These are phyloP conservation scores for Popillia japonica DNA, from an alignment of 1,140 invertebrate species.

Conservation along the genomic window DNA sequence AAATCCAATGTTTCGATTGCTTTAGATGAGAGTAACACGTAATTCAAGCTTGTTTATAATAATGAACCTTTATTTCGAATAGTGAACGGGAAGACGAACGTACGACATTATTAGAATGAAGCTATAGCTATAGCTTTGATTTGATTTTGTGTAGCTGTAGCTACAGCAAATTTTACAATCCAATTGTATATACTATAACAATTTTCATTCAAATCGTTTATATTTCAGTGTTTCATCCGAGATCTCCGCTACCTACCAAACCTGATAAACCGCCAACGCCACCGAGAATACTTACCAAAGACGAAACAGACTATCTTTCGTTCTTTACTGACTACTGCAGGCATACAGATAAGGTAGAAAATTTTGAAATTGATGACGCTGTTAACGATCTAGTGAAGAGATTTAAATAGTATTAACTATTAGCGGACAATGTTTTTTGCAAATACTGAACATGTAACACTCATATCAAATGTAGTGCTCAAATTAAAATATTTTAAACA, in stretches of 20 bases:
- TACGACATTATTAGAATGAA: too few relatives aligned
- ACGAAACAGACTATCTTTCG: constrained; percentile 25
- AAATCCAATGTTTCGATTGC: too few relatives aligned
- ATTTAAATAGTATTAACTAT: constrained; percentile 20
- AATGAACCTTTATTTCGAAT: too few relatives aligned
- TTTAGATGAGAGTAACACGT: too few relatives aligned
- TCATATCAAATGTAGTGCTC: too few relatives aligned
- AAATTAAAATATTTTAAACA: too few relatives aligned
- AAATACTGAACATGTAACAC: constrained; percentile 3
- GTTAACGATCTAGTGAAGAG: constrained; percentile 30
- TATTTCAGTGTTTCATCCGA: constrained; percentile 23
- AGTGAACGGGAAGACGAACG: too few relatives aligned
- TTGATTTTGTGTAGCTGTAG: too few relatives aligned
- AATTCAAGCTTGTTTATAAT: too few relatives aligned
- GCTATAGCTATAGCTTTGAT: too few relatives aligned
- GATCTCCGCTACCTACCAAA: constrained; percentile 2
- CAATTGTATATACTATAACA: too few relatives aligned
- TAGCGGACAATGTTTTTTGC: background rate
- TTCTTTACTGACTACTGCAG: constrained; percentile 37
- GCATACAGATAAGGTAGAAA: constrained; percentile 27
- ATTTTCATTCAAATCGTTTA: background rate
- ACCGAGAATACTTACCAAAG: constrained; percentile 3
- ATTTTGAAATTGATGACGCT: constrained; percentile 31
- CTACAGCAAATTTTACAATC: background rate
- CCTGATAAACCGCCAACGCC: constrained; percentile 27